Percentiles rank a stretch among this genome's conserved stretches.
These are phyloP conservation scores for Crenichthys baileyi DNA, from an alignment of 2,797 vertebrate species.

Conservation along the genomic window DNA sequence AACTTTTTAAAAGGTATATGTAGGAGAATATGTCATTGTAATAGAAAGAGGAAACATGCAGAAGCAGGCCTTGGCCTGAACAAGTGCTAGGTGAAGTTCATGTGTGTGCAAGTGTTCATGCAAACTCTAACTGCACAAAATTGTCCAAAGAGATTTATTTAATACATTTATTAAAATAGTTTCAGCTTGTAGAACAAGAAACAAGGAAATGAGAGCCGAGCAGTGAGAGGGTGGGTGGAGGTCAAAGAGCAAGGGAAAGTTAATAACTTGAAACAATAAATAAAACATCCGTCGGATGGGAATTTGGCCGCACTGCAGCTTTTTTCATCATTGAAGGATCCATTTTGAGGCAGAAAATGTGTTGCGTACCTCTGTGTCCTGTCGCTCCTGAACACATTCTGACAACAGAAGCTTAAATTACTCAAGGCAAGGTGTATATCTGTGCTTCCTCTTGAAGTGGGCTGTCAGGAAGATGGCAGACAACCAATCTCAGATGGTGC, in stretches of 20 bases:
- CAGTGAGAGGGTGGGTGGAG: conserved; percentile 56
- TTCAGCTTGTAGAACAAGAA: conserved; percentile 77
- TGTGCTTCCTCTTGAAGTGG: conserved; percentile 68
- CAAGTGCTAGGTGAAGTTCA: conserved; percentile 76
- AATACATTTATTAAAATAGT: conserved; percentile 75
- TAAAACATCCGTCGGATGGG: conserved; percentile 72
- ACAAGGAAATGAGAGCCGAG: conserved; percentile 64
- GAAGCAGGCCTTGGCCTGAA: conserved; percentile 63
- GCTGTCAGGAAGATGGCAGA: conserved; percentile 65
- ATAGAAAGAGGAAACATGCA: conserved; percentile 32
- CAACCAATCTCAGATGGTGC: conserved; percentile 72
- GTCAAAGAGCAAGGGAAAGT: conserved; percentile 77
- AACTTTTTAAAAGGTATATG: conserved; percentile 6
- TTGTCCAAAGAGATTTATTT: conserved; percentile 78
- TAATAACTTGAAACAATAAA: conserved; percentile 83
- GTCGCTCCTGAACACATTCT: conserved; percentile 67
- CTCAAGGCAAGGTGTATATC: conserved; percentile 63
- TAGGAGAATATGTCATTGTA: conserved; percentile 10
- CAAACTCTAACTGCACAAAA: conserved; percentile 74
- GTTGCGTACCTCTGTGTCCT: conserved; percentile 20
- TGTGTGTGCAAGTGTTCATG: conserved; percentile 72
- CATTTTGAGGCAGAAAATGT: conserved; percentile 34
- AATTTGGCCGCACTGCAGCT: conserved; percentile 73
- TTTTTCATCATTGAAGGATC: conserved; percentile 59
- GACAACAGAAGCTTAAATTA: conserved; percentile 57